phyloP scores from a whole-genome alignment of 2,797 vertebrate species.

The Cyclura pinguis region DNA sequence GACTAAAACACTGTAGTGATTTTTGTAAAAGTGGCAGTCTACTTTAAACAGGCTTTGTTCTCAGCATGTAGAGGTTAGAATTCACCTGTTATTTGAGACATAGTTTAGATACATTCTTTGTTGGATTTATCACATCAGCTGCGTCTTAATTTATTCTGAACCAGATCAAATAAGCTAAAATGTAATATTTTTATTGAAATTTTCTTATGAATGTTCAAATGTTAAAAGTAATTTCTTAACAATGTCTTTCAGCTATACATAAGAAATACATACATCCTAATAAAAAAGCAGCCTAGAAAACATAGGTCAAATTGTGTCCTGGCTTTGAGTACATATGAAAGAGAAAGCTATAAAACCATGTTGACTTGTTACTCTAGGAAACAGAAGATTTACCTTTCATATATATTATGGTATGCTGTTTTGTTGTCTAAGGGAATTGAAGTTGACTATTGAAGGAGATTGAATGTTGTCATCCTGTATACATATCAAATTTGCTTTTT shows the following conservation, averaged over 20 bases:
- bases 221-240: not conserved
- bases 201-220: not conserved
- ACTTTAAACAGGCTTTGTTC: not conserved
- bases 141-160: not conserved
- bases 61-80: not conserved
- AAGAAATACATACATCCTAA: not conserved
- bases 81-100: not conserved
- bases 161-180: not conserved
- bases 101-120: not conserved
- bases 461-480: not conserved
- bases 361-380: not conserved
- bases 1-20: not conserved
- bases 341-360: not conserved
- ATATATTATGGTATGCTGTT: not conserved
- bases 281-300: not conserved
- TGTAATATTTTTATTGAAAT: not conserved
- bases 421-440: too few species aligned
- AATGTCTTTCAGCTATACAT: not conserved
- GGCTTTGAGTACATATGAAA: not conserved
- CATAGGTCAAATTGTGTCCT: not conserved
- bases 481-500: slow-evolving; percentile 55
- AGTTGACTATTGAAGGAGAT: not conserved
- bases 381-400: not conserved
- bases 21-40: not conserved
- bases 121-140: not conserved